Conservation (phyloP, 2,797 vertebrate genomes). For the Champsocephalus gunnari region DNA sequence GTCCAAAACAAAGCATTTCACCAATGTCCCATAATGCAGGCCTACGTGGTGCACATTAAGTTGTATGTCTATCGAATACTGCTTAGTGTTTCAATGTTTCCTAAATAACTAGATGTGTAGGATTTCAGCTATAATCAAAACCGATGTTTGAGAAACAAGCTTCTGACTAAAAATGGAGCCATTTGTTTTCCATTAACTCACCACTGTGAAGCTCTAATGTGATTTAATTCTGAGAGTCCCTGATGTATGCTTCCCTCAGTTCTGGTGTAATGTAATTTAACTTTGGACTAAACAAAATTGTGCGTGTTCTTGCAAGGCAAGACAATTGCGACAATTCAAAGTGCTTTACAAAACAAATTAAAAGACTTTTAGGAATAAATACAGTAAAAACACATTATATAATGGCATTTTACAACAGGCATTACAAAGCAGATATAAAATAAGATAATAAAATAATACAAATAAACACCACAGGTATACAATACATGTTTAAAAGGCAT, state of each 20-base stretch:
- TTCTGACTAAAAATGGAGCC: neutral
- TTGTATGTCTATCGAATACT: neutral
- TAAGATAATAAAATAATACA: too few relatives aligned
- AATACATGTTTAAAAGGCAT: too few relatives aligned
- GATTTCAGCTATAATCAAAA: slow-evolving; percentile 14
- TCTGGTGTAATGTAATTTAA: slow-evolving; percentile 1
- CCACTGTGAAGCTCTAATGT: slow-evolving; percentile 1
- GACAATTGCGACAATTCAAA: too few relatives aligned
- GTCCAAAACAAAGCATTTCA: too few relatives aligned
- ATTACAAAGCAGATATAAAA: too few relatives aligned
- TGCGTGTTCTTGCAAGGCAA: neutral
- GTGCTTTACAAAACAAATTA: too few relatives aligned
- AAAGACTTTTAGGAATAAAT: too few relatives aligned
- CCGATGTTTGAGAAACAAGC: slow-evolving; percentile 1
- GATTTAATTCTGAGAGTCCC: slow-evolving; percentile 3
- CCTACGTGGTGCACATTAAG: neutral
- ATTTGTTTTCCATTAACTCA: slow-evolving; percentile 18
- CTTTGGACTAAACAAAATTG: neutral
- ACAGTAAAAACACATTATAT: too few relatives aligned
- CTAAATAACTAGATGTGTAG: neutral
- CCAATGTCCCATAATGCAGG: neutral
- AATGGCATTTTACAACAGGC: too few relatives aligned
- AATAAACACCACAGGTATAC: too few relatives aligned
- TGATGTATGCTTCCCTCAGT: slow-evolving; percentile 1
- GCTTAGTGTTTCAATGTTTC: neutral